Evolutionary conservation across 2,797 vertebrate species (phyloP).

Genomic region (Botia kubotai): DNA sequence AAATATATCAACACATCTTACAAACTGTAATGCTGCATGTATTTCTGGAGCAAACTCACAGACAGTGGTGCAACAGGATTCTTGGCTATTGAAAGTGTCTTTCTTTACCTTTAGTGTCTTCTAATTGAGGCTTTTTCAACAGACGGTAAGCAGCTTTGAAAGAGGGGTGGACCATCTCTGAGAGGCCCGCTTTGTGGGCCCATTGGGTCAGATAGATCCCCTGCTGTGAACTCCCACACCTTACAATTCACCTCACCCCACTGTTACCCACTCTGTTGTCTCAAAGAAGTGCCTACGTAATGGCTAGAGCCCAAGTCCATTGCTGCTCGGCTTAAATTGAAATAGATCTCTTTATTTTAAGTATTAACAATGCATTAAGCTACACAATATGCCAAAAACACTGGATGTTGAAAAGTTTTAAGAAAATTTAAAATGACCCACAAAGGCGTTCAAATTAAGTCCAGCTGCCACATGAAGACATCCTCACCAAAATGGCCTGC

Average conservation of each 20-base stretch:
- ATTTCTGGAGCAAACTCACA: neutral
- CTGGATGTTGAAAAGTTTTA: neutral
- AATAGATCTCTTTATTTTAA: conserved; percentile 42
- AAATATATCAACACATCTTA: neutral
- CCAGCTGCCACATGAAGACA: neutral
- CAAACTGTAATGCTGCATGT: neutral
- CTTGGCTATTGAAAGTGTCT: conserved; percentile 33
- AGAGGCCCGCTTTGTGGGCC: conserved; percentile 59
- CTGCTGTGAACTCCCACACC: conserved; percentile 56
- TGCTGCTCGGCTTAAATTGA: conserved; percentile 26
- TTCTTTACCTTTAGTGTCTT: conserved; percentile 43
- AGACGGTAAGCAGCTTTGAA: conserved; percentile 48
- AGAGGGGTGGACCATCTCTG: conserved; percentile 48
- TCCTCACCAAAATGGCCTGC: conserved; percentile 3
- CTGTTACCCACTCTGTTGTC: conserved; percentile 44
- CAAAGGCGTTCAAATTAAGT: conserved; percentile 2
- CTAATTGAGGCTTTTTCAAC: conserved; percentile 33
- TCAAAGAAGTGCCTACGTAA: conserved; percentile 54
- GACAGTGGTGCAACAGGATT: conserved; percentile 9
- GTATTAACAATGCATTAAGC: conserved; percentile 6
- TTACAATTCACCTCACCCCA: conserved; percentile 50
- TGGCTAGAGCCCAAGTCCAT: conserved; percentile 46
- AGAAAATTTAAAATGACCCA: conserved; percentile 2
- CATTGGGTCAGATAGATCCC: conserved; percentile 57
- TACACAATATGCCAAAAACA: neutral